Base-by-base conservation (phyloP, 1,140 invertebrate genomes). In the Olivierus martensii region DNA sequence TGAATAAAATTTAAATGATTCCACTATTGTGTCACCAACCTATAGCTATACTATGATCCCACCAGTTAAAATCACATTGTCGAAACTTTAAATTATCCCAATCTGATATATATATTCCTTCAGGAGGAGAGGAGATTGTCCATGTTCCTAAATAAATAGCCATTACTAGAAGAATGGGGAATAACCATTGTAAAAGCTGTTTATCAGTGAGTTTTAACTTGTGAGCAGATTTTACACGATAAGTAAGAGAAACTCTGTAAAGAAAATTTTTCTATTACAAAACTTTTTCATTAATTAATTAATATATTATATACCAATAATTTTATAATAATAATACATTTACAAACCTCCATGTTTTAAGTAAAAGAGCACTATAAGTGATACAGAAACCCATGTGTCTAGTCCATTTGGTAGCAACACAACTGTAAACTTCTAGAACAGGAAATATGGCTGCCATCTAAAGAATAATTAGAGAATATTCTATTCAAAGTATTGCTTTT, bases 381-480 rank as follows among this genome's bases (percentile, higher is more conserved):
- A 92, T 78, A 61, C 84, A 87, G 65, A 93, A 93, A 7, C 88
- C 88, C 65, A 92, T 76, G 67, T 92, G 85, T 22, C 86, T 73
- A 1, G 83, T 84, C 87, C 87, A 91, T 68, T 90, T 89, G 2
- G 85, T 88, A 0, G 83, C 81, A 52, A 89, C 81, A 64, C 88
- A 93, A n/a, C 80, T 80, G 56, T 79, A 81, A 52, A 76, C 76
- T 62, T 85, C 83, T 54, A 89, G 70, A 28, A 84, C 81, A 1
- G 85, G 84, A 67, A 88, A 91, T 62, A 90, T 87, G 7, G 86
- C 83, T 36, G 83, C 84, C 84, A 91, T 89, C 87, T 91, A 63
- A 17, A 71, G 65, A 56, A 17, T 45, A 9, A 53, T 38, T 37
- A n/a, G n/a, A n/a, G n/a, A n/a, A n/a, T n/a, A n/a, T n/a, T n/a